These are phyloP conservation scores for Drosophila lacteicornis DNA, from an alignment of 1,140 invertebrate species.

Conservation along the genomic window DNA sequence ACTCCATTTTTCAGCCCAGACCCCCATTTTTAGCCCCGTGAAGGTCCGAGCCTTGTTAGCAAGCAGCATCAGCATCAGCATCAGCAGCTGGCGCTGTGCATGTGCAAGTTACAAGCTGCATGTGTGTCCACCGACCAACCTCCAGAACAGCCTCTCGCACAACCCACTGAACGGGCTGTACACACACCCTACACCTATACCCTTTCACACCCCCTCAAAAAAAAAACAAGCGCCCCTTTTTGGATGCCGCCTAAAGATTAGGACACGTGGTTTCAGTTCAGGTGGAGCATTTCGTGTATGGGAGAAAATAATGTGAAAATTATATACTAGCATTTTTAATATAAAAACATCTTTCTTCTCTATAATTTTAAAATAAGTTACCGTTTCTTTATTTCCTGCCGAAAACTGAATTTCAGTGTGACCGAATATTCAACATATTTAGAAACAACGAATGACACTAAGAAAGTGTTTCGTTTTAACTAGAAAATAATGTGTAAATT, in stretches of 20 bases:
- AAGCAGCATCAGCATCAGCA: constrained; percentile 36
- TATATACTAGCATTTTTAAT: too few relatives aligned
- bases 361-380: background rate
- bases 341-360: too few relatives aligned
- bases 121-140: constrained; percentile 36
- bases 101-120: constrained; percentile 67
- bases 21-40: background rate
- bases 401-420: background rate
- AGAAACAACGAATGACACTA: background rate
- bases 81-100: constrained; percentile 59
- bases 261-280: constrained; percentile 10
- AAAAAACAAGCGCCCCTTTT: background rate
- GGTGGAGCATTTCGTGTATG: background rate
- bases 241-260: constrained; percentile 2
- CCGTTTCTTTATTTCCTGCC: background rate
- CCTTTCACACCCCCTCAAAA: background rate
- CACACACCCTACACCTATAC: background rate
- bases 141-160: background rate
- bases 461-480: background rate
- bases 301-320: background rate
- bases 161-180: background rate
- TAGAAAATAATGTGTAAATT: background rate
- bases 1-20: background rate
- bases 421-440: background rate
- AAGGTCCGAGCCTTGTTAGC: constrained; percentile 60